Percentiles rank a stretch among this genome's conserved stretches.
phyloP scores from a whole-genome alignment of 1,140 invertebrate genomes.

The Pachypeltis micranthus region DNA sequence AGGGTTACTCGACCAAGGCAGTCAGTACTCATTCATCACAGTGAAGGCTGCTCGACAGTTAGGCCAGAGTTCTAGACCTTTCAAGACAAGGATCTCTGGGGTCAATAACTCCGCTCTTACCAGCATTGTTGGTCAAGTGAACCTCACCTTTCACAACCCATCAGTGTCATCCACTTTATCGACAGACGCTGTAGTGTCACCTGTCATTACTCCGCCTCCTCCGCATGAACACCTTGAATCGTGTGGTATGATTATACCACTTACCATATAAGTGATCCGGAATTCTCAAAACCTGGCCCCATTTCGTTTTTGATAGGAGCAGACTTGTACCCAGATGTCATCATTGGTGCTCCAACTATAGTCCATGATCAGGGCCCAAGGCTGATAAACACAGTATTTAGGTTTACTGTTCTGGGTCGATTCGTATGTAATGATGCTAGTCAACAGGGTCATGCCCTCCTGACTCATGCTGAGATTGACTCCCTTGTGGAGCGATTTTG shows the following conservation, averaged over 20 bases:
- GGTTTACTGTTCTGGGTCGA: not conserved
- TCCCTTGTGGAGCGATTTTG: not conserved
- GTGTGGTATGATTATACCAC: not conserved
- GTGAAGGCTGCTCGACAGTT: no score
- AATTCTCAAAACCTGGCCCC: not conserved
- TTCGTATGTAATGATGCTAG: not conserved
- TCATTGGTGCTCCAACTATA: not conserved
- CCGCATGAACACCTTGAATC: not conserved
- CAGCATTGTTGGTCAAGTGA: not conserved
- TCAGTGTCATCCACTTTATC: not conserved
- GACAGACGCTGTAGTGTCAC: no score
- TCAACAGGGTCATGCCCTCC: not conserved
- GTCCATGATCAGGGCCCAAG: not conserved
- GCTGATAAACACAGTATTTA: not conserved
- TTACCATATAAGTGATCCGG: not conserved
- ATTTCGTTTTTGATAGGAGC: not conserved
- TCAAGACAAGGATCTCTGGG: no score
- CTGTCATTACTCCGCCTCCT: conserved; percentile 23
- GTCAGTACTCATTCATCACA: not conserved
- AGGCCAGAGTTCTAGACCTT: no score
- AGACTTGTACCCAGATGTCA: not conserved
- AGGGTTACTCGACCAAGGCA: not conserved
- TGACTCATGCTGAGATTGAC: no score
- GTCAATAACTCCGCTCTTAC: no score
- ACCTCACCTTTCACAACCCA: not conserved